A percentile compares a stretch with the other conserved stretches of the same genome.
Conservation (phyloP, 35 echinoderm and acorn worm species). For the Chiridota heheva region DNA sequence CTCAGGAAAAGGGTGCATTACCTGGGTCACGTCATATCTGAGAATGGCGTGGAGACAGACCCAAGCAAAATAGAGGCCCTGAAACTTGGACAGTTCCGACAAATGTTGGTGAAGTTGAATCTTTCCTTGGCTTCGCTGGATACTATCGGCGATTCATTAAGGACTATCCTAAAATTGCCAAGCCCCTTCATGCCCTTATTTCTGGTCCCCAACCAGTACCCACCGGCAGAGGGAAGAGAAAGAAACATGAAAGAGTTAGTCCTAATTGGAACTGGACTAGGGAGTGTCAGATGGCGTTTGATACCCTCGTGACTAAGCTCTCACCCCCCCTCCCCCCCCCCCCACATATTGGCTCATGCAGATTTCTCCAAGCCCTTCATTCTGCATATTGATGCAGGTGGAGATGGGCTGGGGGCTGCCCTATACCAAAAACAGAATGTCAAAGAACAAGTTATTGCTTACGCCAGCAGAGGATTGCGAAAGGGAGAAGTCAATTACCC, state of each 20-base stretch:
- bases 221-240: too few species aligned
- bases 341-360: conserved; percentile 16
- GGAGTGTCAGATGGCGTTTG: conserved; percentile 18
- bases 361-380: conserved; percentile 39
- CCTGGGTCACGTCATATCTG: conserved; percentile 43
- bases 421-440: conserved; percentile 29
- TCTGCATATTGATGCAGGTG: conserved; percentile 22
- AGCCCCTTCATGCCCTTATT: conserved; percentile 34
- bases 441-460: conserved; percentile 30
- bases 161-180: conserved; percentile 52
- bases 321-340: too few species aligned
- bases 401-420: conserved; percentile 16
- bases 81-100: conserved; percentile 22
- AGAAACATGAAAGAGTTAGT: not conserved
- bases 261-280: not conserved
- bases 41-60: conserved; percentile 30
- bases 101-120: conserved; percentile 44
- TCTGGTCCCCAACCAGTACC: not conserved
- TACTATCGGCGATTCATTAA: conserved; percentile 70
- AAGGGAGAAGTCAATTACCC: conserved; percentile 57
- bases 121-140: conserved; percentile 56
- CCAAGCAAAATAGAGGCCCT: conserved; percentile 45
- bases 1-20: not conserved
- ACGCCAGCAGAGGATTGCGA: conserved; percentile 43
- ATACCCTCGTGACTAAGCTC: conserved; percentile 1